Evolutionary conservation across 2,113 vertebrate species (phyloP), one percentile per base, ranked within the genome.

Genomic region (Herpetotheres cachinnans): DNA sequence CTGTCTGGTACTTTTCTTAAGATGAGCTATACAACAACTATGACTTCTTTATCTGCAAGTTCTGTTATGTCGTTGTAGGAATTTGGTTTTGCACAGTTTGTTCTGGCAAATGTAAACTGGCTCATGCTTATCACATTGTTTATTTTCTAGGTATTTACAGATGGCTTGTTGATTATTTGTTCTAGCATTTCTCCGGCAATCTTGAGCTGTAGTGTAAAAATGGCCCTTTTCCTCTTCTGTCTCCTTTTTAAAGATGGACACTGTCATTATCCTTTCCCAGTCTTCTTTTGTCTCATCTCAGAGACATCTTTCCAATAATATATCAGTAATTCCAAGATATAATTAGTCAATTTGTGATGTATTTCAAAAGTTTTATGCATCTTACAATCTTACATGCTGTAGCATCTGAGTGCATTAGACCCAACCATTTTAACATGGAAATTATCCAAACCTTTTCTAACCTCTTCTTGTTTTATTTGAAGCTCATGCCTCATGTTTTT

Each of bases 101-200:
- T 94, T 95, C 96, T 94, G 92, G 95, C 92, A 93, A 87, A 91
- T 88, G 74, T 91, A 90, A 93, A 90, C 90, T 88, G 84, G 36
- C 58, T 93, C 58, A 69, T 73, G 66, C 87, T 96, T 96, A 96
- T 97, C 73, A 0, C 6, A 1, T 69, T 94, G 95, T 96, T 96
- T 96, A 90, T 96, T 97, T 96, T 96, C 70, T 90, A 95, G 95
- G 84, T 97, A 94, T 96, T 97, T 97, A 94, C 92, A 95, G 92
- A 94, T 95, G 78, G 78, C 76, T 87, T 90, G 92, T 77, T 95
- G 84, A 82, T 95, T 93, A 93, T 97, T 96, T 96, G 84, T 95
- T 96, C 86, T 94, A 96, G 21, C 61, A 79, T 96, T 96, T 95
- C 40, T 96, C 66, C 8, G 26, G 70, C 54, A 90, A 77, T 54